Evolutionary conservation across 2,113 vertebrate species (phyloP).

Genomic region (Malurus elegans): DNA sequence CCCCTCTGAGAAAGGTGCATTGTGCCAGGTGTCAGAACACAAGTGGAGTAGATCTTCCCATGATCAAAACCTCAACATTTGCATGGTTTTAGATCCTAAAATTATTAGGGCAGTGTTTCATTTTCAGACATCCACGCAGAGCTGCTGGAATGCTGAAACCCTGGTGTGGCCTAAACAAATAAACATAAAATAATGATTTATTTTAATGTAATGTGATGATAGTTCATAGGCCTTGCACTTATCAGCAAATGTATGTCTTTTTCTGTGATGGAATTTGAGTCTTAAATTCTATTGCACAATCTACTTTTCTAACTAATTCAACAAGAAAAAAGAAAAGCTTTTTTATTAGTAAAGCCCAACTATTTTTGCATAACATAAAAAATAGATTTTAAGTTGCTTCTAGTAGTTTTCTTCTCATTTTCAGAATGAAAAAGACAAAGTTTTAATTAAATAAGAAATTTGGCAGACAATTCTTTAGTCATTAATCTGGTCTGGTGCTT

Average conservation of each 20-base stretch:
- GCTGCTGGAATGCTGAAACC: not conserved
- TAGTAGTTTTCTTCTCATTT: not conserved
- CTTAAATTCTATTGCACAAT: not conserved
- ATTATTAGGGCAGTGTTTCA: not conserved
- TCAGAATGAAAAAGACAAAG: slow-evolving; percentile 5
- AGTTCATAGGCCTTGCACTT: not conserved
- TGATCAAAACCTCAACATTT: not conserved
- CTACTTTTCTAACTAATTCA: not conserved
- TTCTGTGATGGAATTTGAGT: not conserved
- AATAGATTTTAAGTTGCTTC: not conserved
- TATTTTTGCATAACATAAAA: not conserved
- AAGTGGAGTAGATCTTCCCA: not conserved
- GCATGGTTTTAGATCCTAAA: not conserved
- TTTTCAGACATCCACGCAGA: not conserved
- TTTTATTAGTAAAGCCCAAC: not conserved
- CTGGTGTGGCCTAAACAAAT: not conserved
- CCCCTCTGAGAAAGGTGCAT: not conserved
- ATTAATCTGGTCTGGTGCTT: slow-evolving; percentile 45
- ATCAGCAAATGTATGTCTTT: not conserved
- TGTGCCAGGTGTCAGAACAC: not conserved
- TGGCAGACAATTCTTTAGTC: slow-evolving; percentile 16
- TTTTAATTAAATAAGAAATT: slow-evolving; percentile 56
- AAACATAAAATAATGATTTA: not conserved
- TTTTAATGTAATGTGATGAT: not conserved
- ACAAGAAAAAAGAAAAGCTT: not conserved